Evolutionary conservation across 2,888 invertebrate genomes (phyloP).

Genomic region (Oegoconia quadripuncta): DNA sequence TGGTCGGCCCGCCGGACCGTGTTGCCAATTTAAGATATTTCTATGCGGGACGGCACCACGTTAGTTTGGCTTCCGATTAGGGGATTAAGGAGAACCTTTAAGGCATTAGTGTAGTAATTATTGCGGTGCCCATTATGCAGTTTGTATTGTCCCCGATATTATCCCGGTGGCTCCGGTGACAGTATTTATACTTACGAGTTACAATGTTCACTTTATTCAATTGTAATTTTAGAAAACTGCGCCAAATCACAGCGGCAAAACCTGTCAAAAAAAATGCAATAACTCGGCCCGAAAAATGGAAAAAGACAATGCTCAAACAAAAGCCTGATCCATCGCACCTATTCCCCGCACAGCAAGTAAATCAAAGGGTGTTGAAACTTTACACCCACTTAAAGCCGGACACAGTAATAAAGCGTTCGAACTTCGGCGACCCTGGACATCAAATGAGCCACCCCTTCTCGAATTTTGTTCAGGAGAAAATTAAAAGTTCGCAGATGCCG

Average conservation of each 20-base stretch:
- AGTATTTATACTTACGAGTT: constrained; percentile 20
- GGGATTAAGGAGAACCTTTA: constrained; percentile 76
- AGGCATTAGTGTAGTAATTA: constrained; percentile 71
- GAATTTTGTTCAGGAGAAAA: constrained; percentile 64
- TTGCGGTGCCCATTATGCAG: constrained; percentile 69
- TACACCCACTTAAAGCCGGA: constrained; percentile 80
- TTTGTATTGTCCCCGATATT: constrained; percentile 51
- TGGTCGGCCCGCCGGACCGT: constrained; percentile 76
- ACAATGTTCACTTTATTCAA: too few species aligned
- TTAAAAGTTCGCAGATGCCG: constrained; percentile 64
- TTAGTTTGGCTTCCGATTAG: constrained; percentile 78
- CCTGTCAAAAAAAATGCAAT: too few species aligned
- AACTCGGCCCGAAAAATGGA: constrained; percentile 34
- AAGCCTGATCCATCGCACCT: constrained; percentile 53
- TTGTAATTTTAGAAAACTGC: too few species aligned
- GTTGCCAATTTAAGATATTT: constrained; percentile 79
- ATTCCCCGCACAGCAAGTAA: constrained; percentile 70
- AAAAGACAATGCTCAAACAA: constrained; percentile 60
- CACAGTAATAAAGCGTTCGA: constrained; percentile 79
- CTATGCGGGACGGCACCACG: constrained; percentile 76
- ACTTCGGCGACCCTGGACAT: constrained; percentile 74
- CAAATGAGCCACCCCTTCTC: constrained; percentile 71
- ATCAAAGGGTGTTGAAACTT: constrained; percentile 80
- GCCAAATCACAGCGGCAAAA: constrained; percentile 7
- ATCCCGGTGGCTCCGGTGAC: constrained; percentile 30